Base-by-base conservation (phyloP, 2,797 vertebrate species). In the Periophthalmus magnuspinnatus region DNA sequence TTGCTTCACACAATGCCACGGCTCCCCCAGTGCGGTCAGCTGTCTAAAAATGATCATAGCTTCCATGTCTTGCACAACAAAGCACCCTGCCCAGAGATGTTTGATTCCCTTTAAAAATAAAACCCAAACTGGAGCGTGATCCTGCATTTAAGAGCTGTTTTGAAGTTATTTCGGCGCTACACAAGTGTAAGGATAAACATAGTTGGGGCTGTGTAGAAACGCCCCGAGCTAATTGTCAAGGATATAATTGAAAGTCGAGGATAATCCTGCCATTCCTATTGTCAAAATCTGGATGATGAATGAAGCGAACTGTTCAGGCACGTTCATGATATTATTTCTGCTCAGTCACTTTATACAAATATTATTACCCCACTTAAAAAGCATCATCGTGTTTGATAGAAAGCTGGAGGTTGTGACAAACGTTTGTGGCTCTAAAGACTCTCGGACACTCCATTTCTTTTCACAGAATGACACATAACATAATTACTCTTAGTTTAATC, bases 1-100 rank as follows among this genome's bases (percentile, higher is more conserved):
- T 81, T 22, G 73, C 75, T 83, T 88, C 89, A 80, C 86, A 90
- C 89, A 87, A 89, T 66, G 82, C 67, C 68, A 78, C 74, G 81
- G 79, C 74, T 71, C 65, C 66, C 73, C 13, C 72, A 81, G 80
- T 84, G 86, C 75, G 85, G 84, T 75, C 11, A 60, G 19, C 81
- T 56, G 84, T 77, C 84, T 87, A 70, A 61, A 79, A 82, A 67
- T 1, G 11, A 71, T 84, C 80, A 73, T 76, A 81, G 76, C 67
- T 72, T 66, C 70, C 56, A 70, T 5, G 28, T 71, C 79, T 86
- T 80, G 50, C 77, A 78, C 88, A 84, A 78, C 32, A 71, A 82
- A 52, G 22, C 81, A 81, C 82, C 86, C 86, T 81, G 68, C 83
- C 75, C 70, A 48, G 56, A 60, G 85, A 77, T 82, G 75, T 79